Conservation (phyloP, 2,113 vertebrate genomes). For the Xenopus borealis region DNA sequence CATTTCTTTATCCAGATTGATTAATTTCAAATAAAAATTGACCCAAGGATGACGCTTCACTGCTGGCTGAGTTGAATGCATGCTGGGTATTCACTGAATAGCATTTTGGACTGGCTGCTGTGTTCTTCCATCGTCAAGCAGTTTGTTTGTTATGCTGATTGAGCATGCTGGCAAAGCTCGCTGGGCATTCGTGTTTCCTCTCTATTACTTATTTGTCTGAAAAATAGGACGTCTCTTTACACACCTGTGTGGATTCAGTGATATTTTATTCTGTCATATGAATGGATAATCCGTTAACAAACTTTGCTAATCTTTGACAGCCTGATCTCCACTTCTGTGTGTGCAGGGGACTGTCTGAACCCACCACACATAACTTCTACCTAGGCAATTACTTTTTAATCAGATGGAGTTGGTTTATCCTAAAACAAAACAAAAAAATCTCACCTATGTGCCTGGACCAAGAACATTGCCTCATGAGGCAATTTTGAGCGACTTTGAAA, state of each 20-base stretch:
- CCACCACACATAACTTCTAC: neutral
- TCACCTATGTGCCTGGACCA: no score
- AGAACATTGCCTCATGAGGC: no score
- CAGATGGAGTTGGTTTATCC: no score
- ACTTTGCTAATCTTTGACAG: neutral
- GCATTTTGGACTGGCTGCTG: neutral
- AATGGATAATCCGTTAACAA: neutral
- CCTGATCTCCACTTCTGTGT: neutral
- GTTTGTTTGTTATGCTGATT: slow-evolving; percentile 12
- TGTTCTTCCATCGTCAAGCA: neutral
- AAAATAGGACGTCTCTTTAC: neutral
- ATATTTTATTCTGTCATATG: neutral
- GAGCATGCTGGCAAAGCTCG: neutral
- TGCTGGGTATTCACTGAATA: slow-evolving; percentile 4
- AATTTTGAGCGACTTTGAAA: no score
- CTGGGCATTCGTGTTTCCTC: neutral
- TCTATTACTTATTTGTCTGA: neutral
- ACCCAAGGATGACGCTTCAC: neutral
- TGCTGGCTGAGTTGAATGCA: neutral
- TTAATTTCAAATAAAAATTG: slow-evolving; percentile 9
- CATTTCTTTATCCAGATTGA: slow-evolving; percentile 14
- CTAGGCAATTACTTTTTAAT: no score
- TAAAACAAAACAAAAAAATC: no score
- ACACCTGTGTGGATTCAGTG: slow-evolving; percentile 4
- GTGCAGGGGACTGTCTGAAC: neutral